Conservation (phyloP, 2,113 vertebrate species). For the Emberiza fucata region DNA sequence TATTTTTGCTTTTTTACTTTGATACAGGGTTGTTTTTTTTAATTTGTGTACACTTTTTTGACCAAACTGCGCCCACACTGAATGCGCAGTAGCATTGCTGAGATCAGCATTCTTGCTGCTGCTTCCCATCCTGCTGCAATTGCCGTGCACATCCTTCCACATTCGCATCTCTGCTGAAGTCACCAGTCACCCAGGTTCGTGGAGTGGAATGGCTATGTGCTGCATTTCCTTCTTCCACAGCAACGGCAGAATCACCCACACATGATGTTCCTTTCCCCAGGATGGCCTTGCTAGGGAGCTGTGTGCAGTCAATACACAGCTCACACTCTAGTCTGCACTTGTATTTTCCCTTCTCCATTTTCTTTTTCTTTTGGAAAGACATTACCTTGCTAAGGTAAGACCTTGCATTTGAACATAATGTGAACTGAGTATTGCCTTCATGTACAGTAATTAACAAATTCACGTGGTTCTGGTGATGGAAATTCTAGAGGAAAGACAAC, state of each 20-base stretch:
- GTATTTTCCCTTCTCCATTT: neutral
- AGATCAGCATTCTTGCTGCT: neutral
- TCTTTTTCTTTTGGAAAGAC: neutral
- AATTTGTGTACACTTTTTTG: neutral
- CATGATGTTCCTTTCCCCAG: neutral
- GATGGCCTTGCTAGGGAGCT: neutral
- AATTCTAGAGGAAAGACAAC: neutral
- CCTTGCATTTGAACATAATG: neutral
- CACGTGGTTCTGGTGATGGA: neutral
- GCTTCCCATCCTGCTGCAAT: neutral
- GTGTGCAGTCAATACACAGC: neutral
- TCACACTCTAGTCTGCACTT: neutral
- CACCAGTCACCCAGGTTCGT: fast-evolving
- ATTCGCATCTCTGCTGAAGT: neutral
- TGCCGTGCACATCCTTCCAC: neutral
- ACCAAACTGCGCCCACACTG: conserved; percentile 3
- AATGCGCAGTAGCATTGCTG: neutral
- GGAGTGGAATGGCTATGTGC: neutral
- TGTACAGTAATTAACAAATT: neutral
- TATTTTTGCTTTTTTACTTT: conserved; percentile 44
- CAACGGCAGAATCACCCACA: fast-evolving
- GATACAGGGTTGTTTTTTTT: neutral
- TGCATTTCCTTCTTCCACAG: neutral
- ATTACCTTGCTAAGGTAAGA: neutral
- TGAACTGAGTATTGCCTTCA: neutral